A percentile compares a stretch with the other conserved stretches of the same genome.
Conservation (phyloP, 2,797 vertebrate species). For the Falco cherrug region DNA sequence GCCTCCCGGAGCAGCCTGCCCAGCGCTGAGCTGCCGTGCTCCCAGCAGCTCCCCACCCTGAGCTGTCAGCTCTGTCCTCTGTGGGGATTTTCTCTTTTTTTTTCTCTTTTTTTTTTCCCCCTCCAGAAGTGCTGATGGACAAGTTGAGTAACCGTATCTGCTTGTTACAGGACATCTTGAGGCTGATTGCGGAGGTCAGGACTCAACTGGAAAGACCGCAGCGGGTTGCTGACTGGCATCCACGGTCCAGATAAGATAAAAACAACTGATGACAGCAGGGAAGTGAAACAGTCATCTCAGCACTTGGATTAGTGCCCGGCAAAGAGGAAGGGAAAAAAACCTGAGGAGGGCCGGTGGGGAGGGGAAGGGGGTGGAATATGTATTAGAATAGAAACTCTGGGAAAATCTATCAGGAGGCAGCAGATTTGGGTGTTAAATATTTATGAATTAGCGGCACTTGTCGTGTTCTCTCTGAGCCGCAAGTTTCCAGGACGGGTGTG, state of each 20-base stretch:
- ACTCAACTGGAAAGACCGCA: background rate
- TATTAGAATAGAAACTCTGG: conserved; percentile 76
- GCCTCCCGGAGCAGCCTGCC: background rate
- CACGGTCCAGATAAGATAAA: conserved; percentile 66
- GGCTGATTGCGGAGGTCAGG: conserved; percentile 4
- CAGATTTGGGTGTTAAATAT: conserved; percentile 82
- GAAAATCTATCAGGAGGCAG: conserved; percentile 83
- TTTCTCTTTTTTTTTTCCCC: accelerated
- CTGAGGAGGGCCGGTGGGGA: background rate
- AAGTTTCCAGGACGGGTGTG: conserved; percentile 76
- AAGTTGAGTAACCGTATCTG: conserved; percentile 16
- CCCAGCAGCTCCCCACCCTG: background rate
- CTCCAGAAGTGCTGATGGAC: background rate
- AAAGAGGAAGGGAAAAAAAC: background rate
- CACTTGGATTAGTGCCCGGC: conserved; percentile 25
- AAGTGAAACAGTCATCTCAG: conserved; percentile 64
- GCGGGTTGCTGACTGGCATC: conserved; percentile 28
- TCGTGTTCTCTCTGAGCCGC: conserved; percentile 62
- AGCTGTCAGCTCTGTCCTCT: background rate
- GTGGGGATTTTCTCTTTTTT: background rate
- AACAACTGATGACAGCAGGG: conserved; percentile 45
- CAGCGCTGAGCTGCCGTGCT: background rate
- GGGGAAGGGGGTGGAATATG: conserved; percentile 26
- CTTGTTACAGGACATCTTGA: conserved; percentile 25
- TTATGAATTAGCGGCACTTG: conserved; percentile 85